Evolutionary conservation across 2,113 vertebrate genomes (phyloP), one percentile per base, ranked within the genome.

Genomic region (Pseudopodoces humilis): DNA sequence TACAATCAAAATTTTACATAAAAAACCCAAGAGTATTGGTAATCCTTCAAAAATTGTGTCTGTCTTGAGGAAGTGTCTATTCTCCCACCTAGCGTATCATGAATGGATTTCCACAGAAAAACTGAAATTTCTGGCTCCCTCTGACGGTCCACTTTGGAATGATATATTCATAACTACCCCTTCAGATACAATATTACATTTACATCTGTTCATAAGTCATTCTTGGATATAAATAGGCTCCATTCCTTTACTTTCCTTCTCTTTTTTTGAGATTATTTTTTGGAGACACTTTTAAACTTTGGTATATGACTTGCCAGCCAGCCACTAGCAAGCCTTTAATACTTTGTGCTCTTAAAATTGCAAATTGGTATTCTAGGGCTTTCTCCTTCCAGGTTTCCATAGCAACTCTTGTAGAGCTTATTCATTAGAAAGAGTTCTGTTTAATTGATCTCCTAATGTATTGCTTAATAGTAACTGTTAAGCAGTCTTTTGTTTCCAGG

Each of bases 371-470:
- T 97, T 96, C 92, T 86, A 84, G 58, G 82, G 78, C 86, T 97
- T 95, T 96, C 81, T 91, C 77, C 80, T 88, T 96, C 59, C 87
- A 64, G 83, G 89, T 96, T 97, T 94, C 95, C 86, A 96, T 96
- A 91, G 94, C 58, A 94, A 94, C 78, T 86, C 90, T 94, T 97
- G 97, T 96, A 97, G 81, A 96, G 97, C 97, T 97, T 98, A 93
- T 92, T 98, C 97, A 98, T 98, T 98, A 98, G 98, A 98, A 98
- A 99, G 98, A 98, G 96, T 98, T 98, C 98, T 99, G 96, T 99
- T 99, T 99, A 99, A 99, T 99, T 99, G 99, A 99, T 99, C 98
- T 98, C 98, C 99, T 99, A 99, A 99, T 99, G 99, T 98, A 99
- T 98, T 97, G 98, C 98, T 98, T 98, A 98, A 98, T 98, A 99